A percentile compares a stretch with the other conserved stretches of the same genome.
phyloP scores from a whole-genome alignment of 2,888 invertebrate genomes.

The Cyclophora punctaria region DNA sequence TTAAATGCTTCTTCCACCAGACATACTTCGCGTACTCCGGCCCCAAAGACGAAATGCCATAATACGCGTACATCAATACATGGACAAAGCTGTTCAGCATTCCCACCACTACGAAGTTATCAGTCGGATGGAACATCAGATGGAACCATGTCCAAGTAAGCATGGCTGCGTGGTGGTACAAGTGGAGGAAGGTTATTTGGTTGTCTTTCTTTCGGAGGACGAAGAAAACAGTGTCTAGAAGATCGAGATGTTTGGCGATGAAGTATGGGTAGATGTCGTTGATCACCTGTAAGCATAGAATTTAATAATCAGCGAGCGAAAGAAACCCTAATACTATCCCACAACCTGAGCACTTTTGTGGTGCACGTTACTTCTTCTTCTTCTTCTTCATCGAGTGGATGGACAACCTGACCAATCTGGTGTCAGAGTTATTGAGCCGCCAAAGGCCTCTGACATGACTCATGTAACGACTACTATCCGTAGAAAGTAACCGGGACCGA shows the following conservation, averaged over 20 bases:
- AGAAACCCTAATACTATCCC: too few species aligned
- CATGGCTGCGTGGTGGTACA: conserved; percentile 89
- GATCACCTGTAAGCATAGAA: conserved; percentile 40
- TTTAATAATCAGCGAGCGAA: too few species aligned
- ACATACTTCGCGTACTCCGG: conserved; percentile 82
- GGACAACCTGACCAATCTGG: too few species aligned
- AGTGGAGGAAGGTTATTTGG: conserved; percentile 90
- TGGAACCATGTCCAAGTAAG: conserved; percentile 87
- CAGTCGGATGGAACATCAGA: conserved; percentile 82
- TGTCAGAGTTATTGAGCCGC: too few species aligned
- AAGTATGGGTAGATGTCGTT: conserved; percentile 80
- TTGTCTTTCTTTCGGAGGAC: conserved; percentile 85
- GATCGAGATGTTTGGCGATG: conserved; percentile 84
- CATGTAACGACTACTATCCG: too few species aligned
- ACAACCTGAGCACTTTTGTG: too few species aligned
- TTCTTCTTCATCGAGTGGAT: too few species aligned
- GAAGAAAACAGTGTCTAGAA: conserved; percentile 90
- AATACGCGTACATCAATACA: conserved; percentile 88
- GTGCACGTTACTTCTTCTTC: too few species aligned
- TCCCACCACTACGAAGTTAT: conserved; percentile 84
- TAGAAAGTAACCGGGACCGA: too few species aligned
- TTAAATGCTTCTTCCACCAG: conserved; percentile 93
- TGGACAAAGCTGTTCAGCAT: conserved; percentile 85
- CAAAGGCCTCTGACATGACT: too few species aligned
- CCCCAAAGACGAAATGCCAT: conserved; percentile 83